Conservation (phyloP, 2,797 vertebrate genomes). For the Bovichtus diacanthus region DNA sequence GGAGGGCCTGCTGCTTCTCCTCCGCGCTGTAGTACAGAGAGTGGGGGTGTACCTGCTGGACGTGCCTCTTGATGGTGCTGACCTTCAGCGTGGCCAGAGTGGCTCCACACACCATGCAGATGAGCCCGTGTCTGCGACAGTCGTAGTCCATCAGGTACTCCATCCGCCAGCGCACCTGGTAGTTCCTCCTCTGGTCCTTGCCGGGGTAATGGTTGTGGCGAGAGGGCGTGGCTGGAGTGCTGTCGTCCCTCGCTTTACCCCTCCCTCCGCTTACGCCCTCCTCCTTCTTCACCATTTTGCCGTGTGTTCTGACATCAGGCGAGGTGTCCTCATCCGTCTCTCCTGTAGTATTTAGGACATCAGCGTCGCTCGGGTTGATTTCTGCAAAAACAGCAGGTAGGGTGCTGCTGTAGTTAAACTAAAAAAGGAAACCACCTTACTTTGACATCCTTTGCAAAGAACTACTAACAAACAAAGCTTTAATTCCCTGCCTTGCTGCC, state of each 20-base stretch:
- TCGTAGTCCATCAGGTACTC: slow-evolving; percentile 95
- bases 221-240: not conserved
- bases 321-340: slow-evolving; percentile 32
- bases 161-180: slow-evolving; percentile 90
- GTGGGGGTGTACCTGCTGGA: slow-evolving; percentile 92
- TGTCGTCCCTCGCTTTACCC: slow-evolving; percentile 32
- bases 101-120: slow-evolving; percentile 91
- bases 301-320: slow-evolving; percentile 28
- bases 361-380: slow-evolving; percentile 36
- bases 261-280: slow-evolving; percentile 15
- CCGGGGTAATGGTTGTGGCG: slow-evolving; percentile 86
- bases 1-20: slow-evolving; percentile 88
- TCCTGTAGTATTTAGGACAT: slow-evolving; percentile 20
- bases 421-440: not conserved
- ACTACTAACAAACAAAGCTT: not conserved
- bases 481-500: not conserved
- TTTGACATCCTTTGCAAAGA: not conserved
- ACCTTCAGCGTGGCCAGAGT: slow-evolving; percentile 89
- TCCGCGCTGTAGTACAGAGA: slow-evolving; percentile 88
- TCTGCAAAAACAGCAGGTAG: slow-evolving; percentile 50
- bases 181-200: slow-evolving; percentile 90
- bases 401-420: not conserved
- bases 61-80: slow-evolving; percentile 91
- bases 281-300: slow-evolving; percentile 52
- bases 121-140: slow-evolving; percentile 88